A percentile compares a stretch with the other conserved stretches of the same genome.
phyloP scores from a whole-genome alignment of 1,140 invertebrate species.

The Lucilia cuprina region DNA sequence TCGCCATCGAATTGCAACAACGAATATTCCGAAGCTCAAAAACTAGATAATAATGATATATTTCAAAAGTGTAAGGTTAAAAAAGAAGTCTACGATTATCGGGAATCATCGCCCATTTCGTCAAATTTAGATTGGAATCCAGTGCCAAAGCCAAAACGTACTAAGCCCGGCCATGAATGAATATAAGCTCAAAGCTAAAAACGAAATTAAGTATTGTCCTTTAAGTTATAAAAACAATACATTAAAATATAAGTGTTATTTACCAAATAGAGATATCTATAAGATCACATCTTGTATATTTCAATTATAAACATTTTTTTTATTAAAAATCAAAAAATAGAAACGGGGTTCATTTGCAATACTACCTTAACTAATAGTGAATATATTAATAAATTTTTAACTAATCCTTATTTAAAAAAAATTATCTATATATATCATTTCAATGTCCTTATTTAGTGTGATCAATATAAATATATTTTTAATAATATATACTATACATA shows the following conservation, averaged over 20 bases:
- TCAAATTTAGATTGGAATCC: slow-evolving; percentile 62
- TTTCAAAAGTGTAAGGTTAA: slow-evolving; percentile 53
- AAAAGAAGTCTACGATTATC: slow-evolving; percentile 49
- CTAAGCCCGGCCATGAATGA: slow-evolving; percentile 38
- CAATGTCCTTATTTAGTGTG: not conserved
- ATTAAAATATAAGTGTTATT: not conserved
- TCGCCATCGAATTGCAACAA: slow-evolving; percentile 2
- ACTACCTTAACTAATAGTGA: not conserved
- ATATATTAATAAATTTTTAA: no score
- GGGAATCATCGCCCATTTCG: slow-evolving; percentile 56
- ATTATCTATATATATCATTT: not conserved
- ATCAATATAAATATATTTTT: not conserved
- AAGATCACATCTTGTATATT: not conserved
- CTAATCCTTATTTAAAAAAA: not conserved
- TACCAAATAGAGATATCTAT: not conserved
- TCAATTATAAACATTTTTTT: not conserved
- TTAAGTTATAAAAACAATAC: not conserved
- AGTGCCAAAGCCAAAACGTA: slow-evolving; percentile 58
- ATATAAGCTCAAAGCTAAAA: slow-evolving; percentile 10
- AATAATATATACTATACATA: not conserved
- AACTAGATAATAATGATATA: slow-evolving; percentile 38
- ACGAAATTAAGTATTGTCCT: not conserved
- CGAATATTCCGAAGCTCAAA: slow-evolving; percentile 11
- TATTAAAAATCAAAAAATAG: not conserved
- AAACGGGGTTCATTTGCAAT: not conserved